Percentiles rank a stretch among this genome's conserved stretches.
Conservation (phyloP, 2,888 invertebrate species). For the Cerceris rybyensis region DNA sequence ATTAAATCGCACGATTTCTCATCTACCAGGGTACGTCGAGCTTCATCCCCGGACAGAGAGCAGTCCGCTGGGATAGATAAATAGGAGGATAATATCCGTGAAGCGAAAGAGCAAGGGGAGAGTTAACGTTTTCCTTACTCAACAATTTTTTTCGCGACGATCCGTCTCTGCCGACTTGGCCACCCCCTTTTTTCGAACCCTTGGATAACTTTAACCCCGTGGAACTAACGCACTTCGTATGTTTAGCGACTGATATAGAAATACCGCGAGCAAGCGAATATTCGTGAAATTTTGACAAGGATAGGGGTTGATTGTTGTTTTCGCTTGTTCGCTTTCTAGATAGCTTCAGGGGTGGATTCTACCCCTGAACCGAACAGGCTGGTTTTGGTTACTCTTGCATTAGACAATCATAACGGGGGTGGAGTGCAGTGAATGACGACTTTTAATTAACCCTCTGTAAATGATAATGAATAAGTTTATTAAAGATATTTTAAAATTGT, state of each 20-base stretch:
- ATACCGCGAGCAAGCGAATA: too few species aligned
- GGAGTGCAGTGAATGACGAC: too few species aligned
- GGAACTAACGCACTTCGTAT: neutral
- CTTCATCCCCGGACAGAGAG: slow-evolving; percentile 23
- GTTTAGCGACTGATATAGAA: neutral
- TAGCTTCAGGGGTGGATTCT: too few species aligned
- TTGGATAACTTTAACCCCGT: neutral
- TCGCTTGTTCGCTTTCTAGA: too few species aligned
- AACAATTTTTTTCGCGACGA: slow-evolving; percentile 39
- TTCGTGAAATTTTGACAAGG: too few species aligned
- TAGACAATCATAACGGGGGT: too few species aligned
- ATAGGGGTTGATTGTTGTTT: too few species aligned
- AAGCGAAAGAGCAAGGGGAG: slow-evolving; percentile 26
- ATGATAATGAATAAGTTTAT: too few species aligned
- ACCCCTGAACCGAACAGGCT: too few species aligned
- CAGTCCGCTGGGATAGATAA: slow-evolving; percentile 45
- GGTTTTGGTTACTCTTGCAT: too few species aligned
- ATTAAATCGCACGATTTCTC: slow-evolving; percentile 62
- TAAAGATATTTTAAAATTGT: too few species aligned
- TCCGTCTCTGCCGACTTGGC: slow-evolving; percentile 10
- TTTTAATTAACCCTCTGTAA: too few species aligned
- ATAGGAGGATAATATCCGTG: slow-evolving; percentile 51
- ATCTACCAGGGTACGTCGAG: slow-evolving; percentile 31
- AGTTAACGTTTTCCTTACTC: slow-evolving; percentile 55
- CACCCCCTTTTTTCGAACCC: neutral